Evolutionary conservation across 1,140 invertebrate genomes (phyloP), one percentile per base, ranked within the genome.

Genomic region (Leptinotarsa defecta): DNA sequence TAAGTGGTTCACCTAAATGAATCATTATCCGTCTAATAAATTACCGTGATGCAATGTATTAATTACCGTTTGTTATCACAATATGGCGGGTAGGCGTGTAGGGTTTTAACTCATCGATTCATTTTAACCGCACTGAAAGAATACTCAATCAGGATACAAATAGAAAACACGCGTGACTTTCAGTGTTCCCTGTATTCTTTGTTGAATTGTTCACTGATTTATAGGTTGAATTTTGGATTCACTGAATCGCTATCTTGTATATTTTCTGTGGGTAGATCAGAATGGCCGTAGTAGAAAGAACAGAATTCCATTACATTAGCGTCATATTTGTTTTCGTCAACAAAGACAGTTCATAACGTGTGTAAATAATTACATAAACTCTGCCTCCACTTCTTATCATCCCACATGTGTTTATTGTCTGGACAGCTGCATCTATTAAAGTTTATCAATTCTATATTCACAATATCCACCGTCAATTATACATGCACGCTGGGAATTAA

Each of bases 281-380:
- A 19, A 57, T 57, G 52, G 13, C n/a, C n/a, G 52, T 57, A 19
- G n/a, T 57, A 57, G 15, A 57, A 57, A 57, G 52, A 57, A 57
- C 52, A 17, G 15, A 57, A 57, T 57, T 57, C 52, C 52, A 57
- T 57, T 57, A 57, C n/a, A 57, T 57, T 17, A 57, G 52, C 52
- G 52, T 57, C 52, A 57, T 57, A 57, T 57, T 57, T 57, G 52
- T 57, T 57, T 57, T 57, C 52, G 52, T 57, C 52, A 57, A 57
- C n/a, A 19, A 57, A 57, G 52, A 57, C 52, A 57, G 15, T 17
- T 17, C 13, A 19, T 57, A 57, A n/a, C 15, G 52, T 19, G n/a
- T 57, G 52, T 57, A 57, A 57, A 57, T 57, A 57, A 57, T 57
- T 57, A 57, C 52, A 57, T 57, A 57, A 57, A 57, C 52, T 57